Base-by-base conservation (phyloP, 1,140 invertebrate species). In the Temnothorax nylanderi region DNA sequence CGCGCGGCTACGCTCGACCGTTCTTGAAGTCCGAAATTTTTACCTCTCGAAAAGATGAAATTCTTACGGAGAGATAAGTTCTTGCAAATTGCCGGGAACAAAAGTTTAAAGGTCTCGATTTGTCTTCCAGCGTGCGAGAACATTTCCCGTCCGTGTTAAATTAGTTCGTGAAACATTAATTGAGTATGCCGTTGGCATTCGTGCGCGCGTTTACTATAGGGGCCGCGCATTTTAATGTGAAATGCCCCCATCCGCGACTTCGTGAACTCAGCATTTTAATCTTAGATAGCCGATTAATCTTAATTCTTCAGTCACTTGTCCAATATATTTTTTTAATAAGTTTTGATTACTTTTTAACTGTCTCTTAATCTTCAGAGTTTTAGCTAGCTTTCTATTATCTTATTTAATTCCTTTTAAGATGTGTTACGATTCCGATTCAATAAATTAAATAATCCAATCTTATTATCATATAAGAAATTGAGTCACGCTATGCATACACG, bases 121-220 rank as follows among this genome's bases (percentile, higher is more conserved):
- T 81, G 78, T 81, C 78, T 81, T 81, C 64, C 47, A 32, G 21
- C 34, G 49, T 81, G 49, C n/a, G 37, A 81, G 78, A 81, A 71
- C 37, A 71, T 81, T 81, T 71, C 26, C 64, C 58, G 18, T 54
- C 26, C 47, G 47, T 54, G 78, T 81, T 81, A 71, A 81, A 81
- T 71, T 81, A 81, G 78, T 71, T 81, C 64, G 64, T 71, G 64
- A 71, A 71, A 71, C 64, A 71, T 81, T 81, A 71, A 81, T 81
- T 71, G 64, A 54, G 62, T 41, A 81, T 81, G 78, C 78, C 64
- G 47, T 81, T 81, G 78, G 47, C 64, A 71, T 81, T 81, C 49
- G 47, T 62, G 77, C 44, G 47, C 60, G 47, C 76, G 62, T 69
- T 80, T 41, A 21, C 62, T 65, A 47, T 67, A 51, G 47, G n/a